Percentiles rank a stretch among this genome's conserved stretches.
These are phyloP conservation scores for Muscicapa adusta DNA, from an alignment of 2,113 vertebrate species.

Conservation along the genomic window DNA sequence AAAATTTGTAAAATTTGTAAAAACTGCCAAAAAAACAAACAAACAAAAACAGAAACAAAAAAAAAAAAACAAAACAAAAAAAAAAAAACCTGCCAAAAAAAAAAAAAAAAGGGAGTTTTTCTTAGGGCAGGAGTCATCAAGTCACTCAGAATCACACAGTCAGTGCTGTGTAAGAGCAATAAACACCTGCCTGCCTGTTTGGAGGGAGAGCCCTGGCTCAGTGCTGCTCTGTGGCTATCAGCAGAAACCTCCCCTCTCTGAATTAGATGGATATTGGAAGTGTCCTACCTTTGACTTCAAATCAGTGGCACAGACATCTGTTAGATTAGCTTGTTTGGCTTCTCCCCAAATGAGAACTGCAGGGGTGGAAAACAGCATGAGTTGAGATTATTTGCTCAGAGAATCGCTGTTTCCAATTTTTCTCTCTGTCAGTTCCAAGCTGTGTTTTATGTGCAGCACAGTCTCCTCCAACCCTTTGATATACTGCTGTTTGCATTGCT, in stretches of 20 bases:
- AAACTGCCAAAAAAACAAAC: not conserved
- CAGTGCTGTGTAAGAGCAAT: not conserved
- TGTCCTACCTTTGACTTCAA: constrained; percentile 43
- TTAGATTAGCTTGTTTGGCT: constrained; percentile 39
- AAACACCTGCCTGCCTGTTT: not conserved
- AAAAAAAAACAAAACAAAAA: too few species aligned
- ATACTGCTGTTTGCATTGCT: not conserved
- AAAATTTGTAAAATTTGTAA: not conserved
- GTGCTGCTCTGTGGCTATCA: not conserved
- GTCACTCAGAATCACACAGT: not conserved
- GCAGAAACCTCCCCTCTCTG: not conserved
- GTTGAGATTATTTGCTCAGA: constrained; percentile 50
- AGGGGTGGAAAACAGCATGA: constrained; percentile 28
- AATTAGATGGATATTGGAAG: constrained; percentile 34
- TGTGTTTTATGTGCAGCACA: not conserved
- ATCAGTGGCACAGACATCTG: constrained; percentile 15
- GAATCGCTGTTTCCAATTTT: constrained; percentile 27
- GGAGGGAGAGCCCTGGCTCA: not conserved
- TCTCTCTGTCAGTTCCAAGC: constrained; percentile 49
- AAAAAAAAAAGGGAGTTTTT: not conserved
- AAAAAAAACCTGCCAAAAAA: too few species aligned
- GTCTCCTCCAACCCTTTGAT: not conserved
- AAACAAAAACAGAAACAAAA: too few species aligned
- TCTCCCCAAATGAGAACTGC: constrained; percentile 24
- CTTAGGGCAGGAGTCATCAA: not conserved